Evolutionary conservation across 2,888 invertebrate genomes (phyloP), one percentile per base, ranked within the genome.

Genomic region (Xanthorhoe designata): DNA sequence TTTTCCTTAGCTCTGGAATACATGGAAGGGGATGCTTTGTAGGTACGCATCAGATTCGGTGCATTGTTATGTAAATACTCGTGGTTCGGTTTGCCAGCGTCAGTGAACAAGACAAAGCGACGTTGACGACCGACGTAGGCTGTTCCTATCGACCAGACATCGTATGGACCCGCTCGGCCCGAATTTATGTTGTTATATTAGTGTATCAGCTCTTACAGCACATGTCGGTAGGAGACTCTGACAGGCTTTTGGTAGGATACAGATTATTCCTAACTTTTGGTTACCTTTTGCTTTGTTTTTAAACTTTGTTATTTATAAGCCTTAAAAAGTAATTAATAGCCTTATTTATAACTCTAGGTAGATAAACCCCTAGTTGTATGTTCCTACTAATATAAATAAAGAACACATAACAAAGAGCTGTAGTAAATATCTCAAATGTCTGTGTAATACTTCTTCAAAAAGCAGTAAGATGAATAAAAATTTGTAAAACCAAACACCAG

Each of bases 51-150:
- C 88, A 88, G 87, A 86, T 88, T 87, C 84, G 82, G 80, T 81
- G 86, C 86, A 92, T 92, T 93, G 91, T 92, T 87, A 93, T 92
- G 92, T 89, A 92, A 92, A 92, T 92, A 90, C 81, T 79, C 74
- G 83, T 84, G 86, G 91, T 87, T 88, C 83, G 88, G 90, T 86
- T 90, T 87, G 87, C 86, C 77, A 85, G 84, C 88, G 86, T 84
- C 86, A 86, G 87, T 85, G 82, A 86, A 86, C 86, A 90, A 92
- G 91, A 92, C 92, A 92, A 92, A 92, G 92, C 87, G 85, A 81
- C 84, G 88, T 86, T 88, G 91, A 91, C 90, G 87, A 86, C 86
- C 87, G 83, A 87, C 84, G 84, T 87, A 85, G 87, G 85, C 84
- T 87, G 85, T 83, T 85, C 84, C 86, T 88, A 89, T 90, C 87